Evolutionary conservation across 2,797 vertebrate genomes (phyloP).

Genomic region (Ambastaia sidthimunki): DNA sequence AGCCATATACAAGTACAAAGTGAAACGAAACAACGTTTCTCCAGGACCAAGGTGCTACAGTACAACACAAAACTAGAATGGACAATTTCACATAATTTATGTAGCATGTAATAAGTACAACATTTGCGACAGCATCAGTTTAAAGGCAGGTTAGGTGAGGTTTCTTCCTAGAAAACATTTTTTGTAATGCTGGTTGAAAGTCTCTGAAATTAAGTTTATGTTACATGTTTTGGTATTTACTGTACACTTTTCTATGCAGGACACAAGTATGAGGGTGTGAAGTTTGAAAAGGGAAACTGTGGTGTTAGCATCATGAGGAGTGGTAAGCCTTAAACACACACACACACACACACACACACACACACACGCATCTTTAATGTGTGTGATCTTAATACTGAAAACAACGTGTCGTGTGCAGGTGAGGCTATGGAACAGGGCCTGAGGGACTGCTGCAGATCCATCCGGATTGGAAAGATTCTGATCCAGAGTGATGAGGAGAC

Average conservation of each 20-base stretch:
- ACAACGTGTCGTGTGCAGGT: conserved; percentile 75
- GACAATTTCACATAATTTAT: no score
- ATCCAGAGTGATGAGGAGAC: conserved; percentile 99
- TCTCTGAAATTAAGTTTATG: neutral
- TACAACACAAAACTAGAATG: no score
- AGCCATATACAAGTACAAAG: no score
- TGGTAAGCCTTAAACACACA: conserved; percentile 71
- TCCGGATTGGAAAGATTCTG: conserved; percentile 96
- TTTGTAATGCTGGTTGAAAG: no score
- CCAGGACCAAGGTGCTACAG: no score
- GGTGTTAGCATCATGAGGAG: conserved; percentile 91
- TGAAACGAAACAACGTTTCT: neutral
- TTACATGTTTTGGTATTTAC: neutral
- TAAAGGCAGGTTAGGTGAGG: no score
- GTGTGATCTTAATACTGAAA: no score
- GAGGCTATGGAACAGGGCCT: conserved; percentile 98
- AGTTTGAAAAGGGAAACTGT: conserved; percentile 90
- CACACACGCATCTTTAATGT: neutral
- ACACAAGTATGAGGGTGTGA: conserved; percentile 87
- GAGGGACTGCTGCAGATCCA: conserved; percentile 92
- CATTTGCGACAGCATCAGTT: neutral
- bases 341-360: neutral
- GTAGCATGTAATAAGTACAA: neutral
- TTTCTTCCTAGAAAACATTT: no score
- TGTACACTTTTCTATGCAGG: conserved; percentile 67